Percentiles rank a stretch among this genome's conserved stretches.
Conservation (phyloP, 2,113 vertebrate species). For the Ornithorhynchus anatinus region DNA sequence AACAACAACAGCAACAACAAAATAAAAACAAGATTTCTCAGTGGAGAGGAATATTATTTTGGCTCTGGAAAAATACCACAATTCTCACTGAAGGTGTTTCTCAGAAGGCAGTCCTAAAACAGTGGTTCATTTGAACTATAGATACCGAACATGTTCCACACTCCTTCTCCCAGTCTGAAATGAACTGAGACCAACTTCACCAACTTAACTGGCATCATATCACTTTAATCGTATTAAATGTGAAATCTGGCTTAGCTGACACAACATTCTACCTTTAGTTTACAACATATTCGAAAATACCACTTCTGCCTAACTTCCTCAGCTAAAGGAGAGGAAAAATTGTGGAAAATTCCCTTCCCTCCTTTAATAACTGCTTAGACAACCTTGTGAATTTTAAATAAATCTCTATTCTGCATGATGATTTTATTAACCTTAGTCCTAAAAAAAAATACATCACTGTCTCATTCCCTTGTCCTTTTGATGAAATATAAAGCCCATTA, state of each 20-base stretch:
- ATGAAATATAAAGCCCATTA: constrained; percentile 7
- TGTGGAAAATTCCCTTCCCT: not conserved
- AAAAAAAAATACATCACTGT: constrained; percentile 17
- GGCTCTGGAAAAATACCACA: too few species aligned
- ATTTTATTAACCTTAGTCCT: constrained; percentile 15
- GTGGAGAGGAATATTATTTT: too few species aligned
- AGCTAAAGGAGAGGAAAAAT: not conserved
- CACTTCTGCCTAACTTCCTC: constrained; percentile 5
- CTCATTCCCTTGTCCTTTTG: constrained; percentile 16
- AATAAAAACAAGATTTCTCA: too few species aligned
- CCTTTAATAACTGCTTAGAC: not conserved
- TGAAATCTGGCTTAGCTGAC: constrained; percentile 28
- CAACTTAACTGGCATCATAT: too few species aligned
- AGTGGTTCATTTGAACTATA: too few species aligned
- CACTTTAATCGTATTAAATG: too few species aligned
- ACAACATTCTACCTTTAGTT: constrained; percentile 19
- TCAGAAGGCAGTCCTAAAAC: too few species aligned
- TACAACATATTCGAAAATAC: constrained; percentile 23
- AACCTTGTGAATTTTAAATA: constrained; percentile 13
- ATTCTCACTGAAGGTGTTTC: too few species aligned
- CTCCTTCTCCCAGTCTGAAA: too few species aligned
- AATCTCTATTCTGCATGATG: constrained; percentile 21
- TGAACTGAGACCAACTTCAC: too few species aligned
- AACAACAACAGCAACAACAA: too few species aligned
- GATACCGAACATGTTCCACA: too few species aligned